A percentile compares a stretch with the other conserved stretches of the same genome.
phyloP scores from a whole-genome alignment of 92 coral and sea anemone genomes.

The Zoanthus solanderi region DNA sequence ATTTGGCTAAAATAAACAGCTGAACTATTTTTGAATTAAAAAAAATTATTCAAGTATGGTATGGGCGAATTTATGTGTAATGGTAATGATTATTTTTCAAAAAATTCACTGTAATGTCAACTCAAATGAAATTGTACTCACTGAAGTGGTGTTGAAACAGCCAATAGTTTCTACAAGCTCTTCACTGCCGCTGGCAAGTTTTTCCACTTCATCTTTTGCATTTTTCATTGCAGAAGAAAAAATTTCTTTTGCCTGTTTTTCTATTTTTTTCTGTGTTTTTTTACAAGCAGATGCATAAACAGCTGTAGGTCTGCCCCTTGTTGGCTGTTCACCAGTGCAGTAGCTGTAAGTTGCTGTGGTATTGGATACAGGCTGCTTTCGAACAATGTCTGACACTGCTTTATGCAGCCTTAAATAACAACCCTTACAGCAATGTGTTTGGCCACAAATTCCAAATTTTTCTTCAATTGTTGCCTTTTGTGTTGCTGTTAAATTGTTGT shows the following conservation, averaged over 20 bases:
- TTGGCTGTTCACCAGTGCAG: neutral
- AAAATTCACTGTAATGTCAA: neutral
- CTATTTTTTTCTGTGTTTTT: neutral
- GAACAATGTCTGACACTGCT: neutral
- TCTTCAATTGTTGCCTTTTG: neutral
- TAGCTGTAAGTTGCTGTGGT: neutral
- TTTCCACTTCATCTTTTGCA: conserved; percentile 1
- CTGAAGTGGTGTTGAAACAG: conserved; percentile 10
- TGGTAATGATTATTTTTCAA: neutral
- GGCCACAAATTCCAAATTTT: conserved; percentile 14
- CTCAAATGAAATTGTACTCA: neutral
- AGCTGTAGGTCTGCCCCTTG: neutral
- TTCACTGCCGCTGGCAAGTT: conserved; percentile 3
- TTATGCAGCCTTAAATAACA: neutral
- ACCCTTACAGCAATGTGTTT: conserved; percentile 11
- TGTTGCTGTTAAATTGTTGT: neutral
- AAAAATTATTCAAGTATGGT: neutral
- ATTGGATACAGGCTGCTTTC: neutral
- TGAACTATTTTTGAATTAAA: too few species aligned
- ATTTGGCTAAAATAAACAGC: too few species aligned
- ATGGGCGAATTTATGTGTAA: neutral
- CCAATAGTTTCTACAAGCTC: neutral
- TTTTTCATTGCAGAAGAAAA: neutral
- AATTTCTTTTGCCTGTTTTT: conserved; percentile 2
- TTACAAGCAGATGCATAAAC: conserved; percentile 23